These are phyloP conservation scores for Drosophila repletoides DNA, from an alignment of 1,140 invertebrate species.

Conservation along the genomic window DNA sequence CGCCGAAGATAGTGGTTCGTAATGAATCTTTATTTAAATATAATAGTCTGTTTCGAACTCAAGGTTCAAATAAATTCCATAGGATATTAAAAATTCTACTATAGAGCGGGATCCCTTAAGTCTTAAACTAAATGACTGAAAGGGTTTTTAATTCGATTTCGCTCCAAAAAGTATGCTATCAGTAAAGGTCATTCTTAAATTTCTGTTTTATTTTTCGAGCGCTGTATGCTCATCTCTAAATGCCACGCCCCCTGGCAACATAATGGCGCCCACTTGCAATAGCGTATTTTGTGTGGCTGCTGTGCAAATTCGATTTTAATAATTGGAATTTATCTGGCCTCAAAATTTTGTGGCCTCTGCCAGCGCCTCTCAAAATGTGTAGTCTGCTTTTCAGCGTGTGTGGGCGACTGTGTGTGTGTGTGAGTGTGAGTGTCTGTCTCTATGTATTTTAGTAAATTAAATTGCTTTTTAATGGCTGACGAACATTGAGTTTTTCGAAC, in stretches of 20 bases:
- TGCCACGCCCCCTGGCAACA: constrained; percentile 4
- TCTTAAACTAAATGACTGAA: no score
- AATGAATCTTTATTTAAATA: no score
- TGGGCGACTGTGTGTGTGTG: background rate
- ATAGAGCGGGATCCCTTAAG: no score
- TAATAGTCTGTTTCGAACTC: no score
- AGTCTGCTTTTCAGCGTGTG: constrained; percentile 23
- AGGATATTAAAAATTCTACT: no score
- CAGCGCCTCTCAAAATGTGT: constrained; percentile 34
- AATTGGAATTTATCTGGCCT: constrained; percentile 67
- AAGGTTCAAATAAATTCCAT: no score
- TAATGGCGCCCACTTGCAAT: background rate
- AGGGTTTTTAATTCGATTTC: no score
- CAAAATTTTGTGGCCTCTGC: constrained; percentile 53
- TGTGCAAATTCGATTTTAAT: constrained; percentile 76
- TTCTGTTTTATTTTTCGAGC: constrained; percentile 19
- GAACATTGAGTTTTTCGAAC: constrained; percentile 42
- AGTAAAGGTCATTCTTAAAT: no score
- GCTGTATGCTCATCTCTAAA: background rate
- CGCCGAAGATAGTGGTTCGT: no score
- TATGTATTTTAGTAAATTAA: constrained; percentile 51
- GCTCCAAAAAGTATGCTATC: no score
- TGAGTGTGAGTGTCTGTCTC: background rate
- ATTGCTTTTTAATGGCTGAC: constrained; percentile 67
- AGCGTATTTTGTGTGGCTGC: constrained; percentile 6